Evolutionary conservation across 1,140 invertebrate species (phyloP), one percentile per base, ranked within the genome.

Genomic region (Harpegnathos saltator): DNA sequence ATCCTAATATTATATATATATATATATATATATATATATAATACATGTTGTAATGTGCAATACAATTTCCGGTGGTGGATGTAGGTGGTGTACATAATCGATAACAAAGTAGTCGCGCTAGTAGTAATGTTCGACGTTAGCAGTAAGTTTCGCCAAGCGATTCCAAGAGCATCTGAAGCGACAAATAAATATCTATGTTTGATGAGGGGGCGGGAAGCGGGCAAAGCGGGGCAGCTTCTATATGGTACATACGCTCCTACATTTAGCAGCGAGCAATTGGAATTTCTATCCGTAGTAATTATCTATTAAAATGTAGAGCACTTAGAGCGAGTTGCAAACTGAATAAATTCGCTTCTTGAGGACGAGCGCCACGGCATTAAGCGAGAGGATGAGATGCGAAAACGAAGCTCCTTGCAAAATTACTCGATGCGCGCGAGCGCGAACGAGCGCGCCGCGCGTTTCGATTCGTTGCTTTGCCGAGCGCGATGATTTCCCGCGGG

Each of bases 291-390:
- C 75, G 48, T 54, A 71, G 75, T 80, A 80, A 80, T 80, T 80
- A 80, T 80, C 75, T 58, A 80, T 80, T 80, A 71, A 80, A 80
- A 80, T 80, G 75, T 80, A 80, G 52, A 80, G 75, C 75, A 59
- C 75, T 80, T 71, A 58, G 65, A 65, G 33, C 33, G 48, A 80
- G 52, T 71, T 80, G 75, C 75, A 80, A 80, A 80, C 75, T 71
- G 75, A 80, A 80, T 80, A 80, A 80, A 80, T 69, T 80, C 52
- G 65, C 66, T 80, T 80, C 75, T 58, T 71, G 75, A 59, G 75
- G 17, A 80, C 24, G 65, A 15, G 48, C 26, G 38, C 44, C n/a
- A 38, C 52, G 65, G 52, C 54, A 80, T 80, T 80, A 80, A 80
- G 38, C 38, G 65, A 65, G n/a, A 69, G 50, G 38, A 59, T 52